Evolutionary conservation across 2,113 vertebrate genomes (phyloP).

Genomic region (Sinocyclocheilus anshuiensis): DNA sequence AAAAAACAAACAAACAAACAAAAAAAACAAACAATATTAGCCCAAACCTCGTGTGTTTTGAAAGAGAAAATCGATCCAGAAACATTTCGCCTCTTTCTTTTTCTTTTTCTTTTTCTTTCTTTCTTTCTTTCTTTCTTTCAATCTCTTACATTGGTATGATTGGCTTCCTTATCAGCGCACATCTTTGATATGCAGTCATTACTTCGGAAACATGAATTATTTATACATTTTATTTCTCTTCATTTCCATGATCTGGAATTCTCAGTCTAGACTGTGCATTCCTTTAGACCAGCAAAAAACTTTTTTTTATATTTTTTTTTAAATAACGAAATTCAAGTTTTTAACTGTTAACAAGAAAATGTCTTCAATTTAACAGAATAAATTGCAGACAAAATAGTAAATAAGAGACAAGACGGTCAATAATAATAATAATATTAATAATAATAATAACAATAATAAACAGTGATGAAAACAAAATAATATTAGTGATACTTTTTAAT

Average conservation of each 20-base stretch:
- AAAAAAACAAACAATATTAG: background rate
- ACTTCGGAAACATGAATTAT: conserved; percentile 10
- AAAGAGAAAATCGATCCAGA: background rate
- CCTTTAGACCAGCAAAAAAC: background rate
- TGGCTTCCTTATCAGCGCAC: background rate
- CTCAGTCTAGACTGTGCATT: conserved; percentile 27
- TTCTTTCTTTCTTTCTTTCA: conserved; percentile 1
- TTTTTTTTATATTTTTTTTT: background rate
- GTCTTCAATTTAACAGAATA: background rate
- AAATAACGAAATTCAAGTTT: background rate
- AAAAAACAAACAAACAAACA: background rate
- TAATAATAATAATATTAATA: background rate
- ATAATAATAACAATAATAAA: background rate
- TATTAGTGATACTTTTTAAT: background rate
- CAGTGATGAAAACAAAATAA: background rate
- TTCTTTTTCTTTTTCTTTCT: conserved; percentile 6
- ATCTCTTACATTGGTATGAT: background rate
- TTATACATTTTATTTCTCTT: conserved; percentile 43
- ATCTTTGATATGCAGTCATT: conserved; percentile 38
- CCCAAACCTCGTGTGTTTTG: background rate
- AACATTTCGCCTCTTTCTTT: background rate
- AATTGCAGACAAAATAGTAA: background rate
- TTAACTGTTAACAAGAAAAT: background rate
- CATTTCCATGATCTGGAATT: conserved; percentile 21
- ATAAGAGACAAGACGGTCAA: background rate